Evolutionary conservation across 2,113 vertebrate genomes (phyloP), one percentile per base, ranked within the genome.

Genomic region (Geothlypis trichas): DNA sequence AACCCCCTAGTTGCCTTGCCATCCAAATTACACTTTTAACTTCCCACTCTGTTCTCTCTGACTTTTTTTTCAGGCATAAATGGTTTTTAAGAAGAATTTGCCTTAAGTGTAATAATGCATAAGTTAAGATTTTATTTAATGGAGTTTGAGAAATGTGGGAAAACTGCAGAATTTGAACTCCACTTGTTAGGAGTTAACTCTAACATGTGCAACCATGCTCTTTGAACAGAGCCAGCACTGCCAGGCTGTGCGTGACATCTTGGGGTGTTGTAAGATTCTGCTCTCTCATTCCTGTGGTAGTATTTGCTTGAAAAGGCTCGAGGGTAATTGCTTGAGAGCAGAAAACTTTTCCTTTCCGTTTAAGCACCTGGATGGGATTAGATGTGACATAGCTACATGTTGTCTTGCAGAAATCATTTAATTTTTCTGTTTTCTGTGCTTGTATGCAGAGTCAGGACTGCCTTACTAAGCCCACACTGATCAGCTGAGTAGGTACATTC

Each of bases 311-410:
- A 59, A 91, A 90, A 92, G 18, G 51, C 69, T 91, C 7, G 9
- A 88, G 68, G 72, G 75, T 62, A 90, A 93, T 73, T 52, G 26
- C 49, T 61, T 90, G n/a, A 90, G 63, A 86, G 51, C 63, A 90
- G 88, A 92, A 92, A 90, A 90, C 18, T 27, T 69, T 52, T 90
- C 21, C 49, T 77, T 94, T 66, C 31, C 2, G 0, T 76, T 86
- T 76, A 66, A 93, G 9, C 59, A 74, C 59, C 81, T 93, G 47
- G 30, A 74, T 90, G 42, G 35, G 41, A 92, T 95, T 92, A 68
- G 44, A 71, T 67, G 47, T 90, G 86, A 73, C 59, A 84, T 9
- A 79, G 59, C 33, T 93, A 47, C 4, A 5, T 2, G 4, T n/a
- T 54, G 42, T 69, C 67, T 85, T 67, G 46, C 23, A 66, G 54